phyloP scores from a whole-genome alignment of 2,888 invertebrate species.

The Ormia ochracea region DNA sequence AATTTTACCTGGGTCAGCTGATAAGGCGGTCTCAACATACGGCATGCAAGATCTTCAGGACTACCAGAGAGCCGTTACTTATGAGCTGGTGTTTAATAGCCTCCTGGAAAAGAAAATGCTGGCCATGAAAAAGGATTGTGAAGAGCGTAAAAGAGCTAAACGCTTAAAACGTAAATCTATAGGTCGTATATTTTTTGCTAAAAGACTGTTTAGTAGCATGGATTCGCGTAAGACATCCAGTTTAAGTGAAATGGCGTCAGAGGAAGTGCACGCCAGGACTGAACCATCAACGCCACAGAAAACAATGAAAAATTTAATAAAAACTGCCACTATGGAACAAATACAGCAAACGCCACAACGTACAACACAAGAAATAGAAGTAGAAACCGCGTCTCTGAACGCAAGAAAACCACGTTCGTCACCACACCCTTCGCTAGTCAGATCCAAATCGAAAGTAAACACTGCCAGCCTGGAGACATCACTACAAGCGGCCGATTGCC shows the following conservation, averaged over 20 bases:
- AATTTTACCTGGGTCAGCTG: slow-evolving; percentile 61
- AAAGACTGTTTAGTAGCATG: slow-evolving; percentile 70
- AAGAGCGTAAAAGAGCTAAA: slow-evolving; percentile 74
- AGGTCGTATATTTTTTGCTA: slow-evolving; percentile 73
- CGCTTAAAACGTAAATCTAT: slow-evolving; percentile 74
- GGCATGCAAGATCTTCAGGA: slow-evolving; percentile 72
- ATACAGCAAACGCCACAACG: background rate
- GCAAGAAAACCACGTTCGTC: slow-evolving; percentile 27
- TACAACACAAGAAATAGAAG: slow-evolving; percentile 62
- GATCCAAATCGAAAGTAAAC: slow-evolving; percentile 54
- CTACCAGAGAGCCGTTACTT: slow-evolving; percentile 75
- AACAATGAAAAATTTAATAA: slow-evolving; percentile 7
- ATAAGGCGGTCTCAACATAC: slow-evolving; percentile 77
- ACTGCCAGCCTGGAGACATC: slow-evolving; percentile 47
- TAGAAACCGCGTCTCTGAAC: slow-evolving; percentile 60
- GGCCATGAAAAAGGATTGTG: slow-evolving; percentile 76
- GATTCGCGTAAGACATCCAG: slow-evolving; percentile 50
- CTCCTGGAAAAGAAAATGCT: slow-evolving; percentile 76
- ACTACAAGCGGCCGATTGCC: background rate
- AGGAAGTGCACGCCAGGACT: slow-evolving; percentile 40
- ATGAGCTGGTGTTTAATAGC: slow-evolving; percentile 76
- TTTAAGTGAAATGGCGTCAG: slow-evolving; percentile 34
- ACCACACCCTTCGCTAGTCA: slow-evolving; percentile 10
- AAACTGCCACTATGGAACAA: slow-evolving; percentile 39
- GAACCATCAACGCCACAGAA: slow-evolving; percentile 48